phyloP scores from a whole-genome alignment of 2,113 vertebrate genomes.

The Solenodon paradoxus region DNA sequence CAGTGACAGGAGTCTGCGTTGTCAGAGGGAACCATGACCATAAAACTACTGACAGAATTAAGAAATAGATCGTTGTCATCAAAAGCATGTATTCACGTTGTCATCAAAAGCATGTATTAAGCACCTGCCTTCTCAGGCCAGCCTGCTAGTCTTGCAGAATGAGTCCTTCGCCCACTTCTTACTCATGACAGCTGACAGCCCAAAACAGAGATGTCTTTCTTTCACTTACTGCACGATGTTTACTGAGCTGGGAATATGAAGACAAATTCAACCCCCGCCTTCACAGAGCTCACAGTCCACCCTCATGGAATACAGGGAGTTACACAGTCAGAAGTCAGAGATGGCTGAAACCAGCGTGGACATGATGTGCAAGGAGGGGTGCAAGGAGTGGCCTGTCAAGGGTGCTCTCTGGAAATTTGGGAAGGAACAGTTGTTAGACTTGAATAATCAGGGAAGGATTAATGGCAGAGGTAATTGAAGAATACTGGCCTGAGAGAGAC shows the following conservation, averaged over 20 bases:
- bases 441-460: background rate
- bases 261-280: background rate
- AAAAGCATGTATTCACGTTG: background rate
- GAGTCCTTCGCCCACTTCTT: background rate
- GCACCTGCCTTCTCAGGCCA: background rate
- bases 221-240: background rate
- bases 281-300: background rate
- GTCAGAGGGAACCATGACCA: slow-evolving; percentile 30
- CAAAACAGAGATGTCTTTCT: background rate
- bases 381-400: rapidly evolving
- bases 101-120: background rate
- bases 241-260: background rate
- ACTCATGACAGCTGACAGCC: background rate
- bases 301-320: background rate
- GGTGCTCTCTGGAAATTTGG: background rate
- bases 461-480: background rate
- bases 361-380: rapidly evolving
- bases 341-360: background rate
- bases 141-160: background rate
- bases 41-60: slow-evolving; percentile 56
- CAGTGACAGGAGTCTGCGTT: slow-evolving; percentile 45
- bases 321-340: too few species aligned
- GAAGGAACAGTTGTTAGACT: background rate
- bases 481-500: background rate
- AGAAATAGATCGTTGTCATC: slow-evolving; percentile 31